These are phyloP conservation scores for Daktulosphaira vitifoliae DNA, from an alignment of 1,140 invertebrate species.

Conservation along the genomic window DNA sequence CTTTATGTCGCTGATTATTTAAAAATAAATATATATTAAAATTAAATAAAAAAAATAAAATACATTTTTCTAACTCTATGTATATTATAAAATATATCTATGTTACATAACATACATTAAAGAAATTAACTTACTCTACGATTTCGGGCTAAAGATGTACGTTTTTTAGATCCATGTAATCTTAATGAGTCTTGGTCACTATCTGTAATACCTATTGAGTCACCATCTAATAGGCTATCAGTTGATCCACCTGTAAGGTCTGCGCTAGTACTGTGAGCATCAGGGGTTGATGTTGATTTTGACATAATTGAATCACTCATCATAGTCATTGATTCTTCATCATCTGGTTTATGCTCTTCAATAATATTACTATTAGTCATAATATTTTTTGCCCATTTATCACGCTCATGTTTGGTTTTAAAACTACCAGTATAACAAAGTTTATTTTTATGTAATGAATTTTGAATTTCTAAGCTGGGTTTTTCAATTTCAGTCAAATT, in stretches of 20 bases:
- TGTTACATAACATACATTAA: no score
- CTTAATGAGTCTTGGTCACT: constrained; percentile 23
- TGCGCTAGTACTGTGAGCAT: constrained; percentile 29
- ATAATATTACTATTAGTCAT: constrained; percentile 25
- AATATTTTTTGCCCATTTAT: constrained; percentile 38
- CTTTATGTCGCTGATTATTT: no score
- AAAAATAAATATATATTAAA: no score
- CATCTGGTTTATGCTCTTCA: constrained; percentile 25
- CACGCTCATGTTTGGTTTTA: constrained; percentile 41
- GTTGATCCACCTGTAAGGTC: constrained; percentile 36
- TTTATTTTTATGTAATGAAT: constrained; percentile 34
- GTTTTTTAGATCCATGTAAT: constrained; percentile 24
- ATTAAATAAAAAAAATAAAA: no score
- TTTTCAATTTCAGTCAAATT: constrained; percentile 14
- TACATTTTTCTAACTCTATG: no score
- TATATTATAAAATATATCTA: no score
- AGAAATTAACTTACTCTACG: constrained; percentile 26
- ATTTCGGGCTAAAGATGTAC: constrained; percentile 23
- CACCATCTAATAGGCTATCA: constrained; percentile 38
- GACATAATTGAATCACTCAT: constrained; percentile 26
- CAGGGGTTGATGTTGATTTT: constrained; percentile 26
- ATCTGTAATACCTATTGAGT: constrained; percentile 28
- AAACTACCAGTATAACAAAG: constrained; percentile 43
- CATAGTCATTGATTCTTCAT: constrained; percentile 22
- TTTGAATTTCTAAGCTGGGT: background rate